phyloP scores from a whole-genome alignment of 2,113 vertebrate species.

The Myotis davidii region DNA sequence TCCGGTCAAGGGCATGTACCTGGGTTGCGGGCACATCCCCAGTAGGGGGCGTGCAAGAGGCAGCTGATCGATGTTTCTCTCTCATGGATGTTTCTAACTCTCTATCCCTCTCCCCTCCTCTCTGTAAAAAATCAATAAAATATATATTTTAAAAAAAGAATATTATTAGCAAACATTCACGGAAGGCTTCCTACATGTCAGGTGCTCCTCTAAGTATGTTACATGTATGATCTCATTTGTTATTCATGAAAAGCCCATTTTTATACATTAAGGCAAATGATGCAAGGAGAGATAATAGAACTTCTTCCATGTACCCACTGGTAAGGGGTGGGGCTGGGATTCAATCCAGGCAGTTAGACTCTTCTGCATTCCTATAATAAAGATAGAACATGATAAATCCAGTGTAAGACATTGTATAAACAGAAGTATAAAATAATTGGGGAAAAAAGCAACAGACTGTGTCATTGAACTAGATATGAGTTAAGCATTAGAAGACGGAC shows the following conservation, averaged over 20 bases:
- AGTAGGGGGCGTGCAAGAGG: too few species aligned
- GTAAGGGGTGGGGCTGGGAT: not conserved
- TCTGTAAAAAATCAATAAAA: too few species aligned
- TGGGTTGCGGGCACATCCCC: too few species aligned
- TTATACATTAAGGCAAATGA: not conserved
- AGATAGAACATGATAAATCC: not conserved
- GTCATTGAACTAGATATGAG: not conserved
- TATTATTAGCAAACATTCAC: not conserved
- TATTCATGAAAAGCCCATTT: not conserved
- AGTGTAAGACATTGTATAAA: not conserved
- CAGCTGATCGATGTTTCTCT: too few species aligned
- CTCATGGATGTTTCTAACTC: too few species aligned
- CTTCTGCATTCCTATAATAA: not conserved
- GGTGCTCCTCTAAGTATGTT: not conserved
- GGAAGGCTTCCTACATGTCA: not conserved
- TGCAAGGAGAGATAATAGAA: not conserved
- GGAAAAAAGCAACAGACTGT: not conserved
- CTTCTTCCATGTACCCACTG: not conserved
- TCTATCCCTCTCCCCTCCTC: too few species aligned
- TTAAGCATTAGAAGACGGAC: not conserved
- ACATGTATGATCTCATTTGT: not conserved
- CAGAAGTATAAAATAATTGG: not conserved
- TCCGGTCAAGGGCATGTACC: too few species aligned
- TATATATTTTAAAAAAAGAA: too few species aligned
- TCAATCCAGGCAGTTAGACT: not conserved